A percentile compares a stretch with the other conserved stretches of the same genome.
These are phyloP conservation scores for Frankliniella intonsa DNA, from an alignment of 2,888 invertebrate species.

Conservation along the genomic window DNA sequence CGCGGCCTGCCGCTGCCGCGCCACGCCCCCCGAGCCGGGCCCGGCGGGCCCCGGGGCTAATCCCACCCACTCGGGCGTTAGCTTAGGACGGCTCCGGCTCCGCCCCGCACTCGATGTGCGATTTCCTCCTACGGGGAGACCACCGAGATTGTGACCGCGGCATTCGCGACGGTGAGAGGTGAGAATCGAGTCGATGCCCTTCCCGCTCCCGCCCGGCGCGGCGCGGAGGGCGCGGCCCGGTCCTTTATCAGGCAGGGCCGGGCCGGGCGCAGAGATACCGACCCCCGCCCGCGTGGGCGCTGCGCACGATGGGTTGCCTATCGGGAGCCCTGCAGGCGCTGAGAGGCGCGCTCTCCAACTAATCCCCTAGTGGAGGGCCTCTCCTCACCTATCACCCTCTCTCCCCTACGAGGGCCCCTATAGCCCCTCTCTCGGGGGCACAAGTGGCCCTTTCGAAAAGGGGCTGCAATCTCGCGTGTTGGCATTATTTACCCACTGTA, in stretches of 20 bases:
- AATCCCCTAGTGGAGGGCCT: not conserved
- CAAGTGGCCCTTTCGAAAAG: no score
- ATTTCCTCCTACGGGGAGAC: not conserved
- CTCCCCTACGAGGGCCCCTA: no score
- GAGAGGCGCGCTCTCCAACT: not conserved
- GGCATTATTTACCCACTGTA: no score
- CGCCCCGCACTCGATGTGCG: no score
- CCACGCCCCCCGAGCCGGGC: not conserved
- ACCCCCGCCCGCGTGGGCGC: not conserved
- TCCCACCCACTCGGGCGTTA: not conserved
- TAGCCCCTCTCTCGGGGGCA: no score
- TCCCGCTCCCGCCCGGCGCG: not conserved
- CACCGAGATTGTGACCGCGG: not conserved
- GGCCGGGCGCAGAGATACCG: no score
- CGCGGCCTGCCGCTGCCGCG: not conserved
- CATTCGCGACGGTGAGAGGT: no score
- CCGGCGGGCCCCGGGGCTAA: no score
- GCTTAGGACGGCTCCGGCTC: not conserved
- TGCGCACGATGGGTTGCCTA: constrained; percentile 10
- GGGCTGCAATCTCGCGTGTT: no score
- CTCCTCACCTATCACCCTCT: not conserved
- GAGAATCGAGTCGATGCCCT: not conserved
- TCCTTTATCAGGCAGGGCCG: no score
- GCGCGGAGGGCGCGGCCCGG: no score
- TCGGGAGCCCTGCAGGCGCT: not conserved